Base-by-base conservation (phyloP, 2,113 vertebrate genomes). In the Poeciliopsis occidentalis region DNA sequence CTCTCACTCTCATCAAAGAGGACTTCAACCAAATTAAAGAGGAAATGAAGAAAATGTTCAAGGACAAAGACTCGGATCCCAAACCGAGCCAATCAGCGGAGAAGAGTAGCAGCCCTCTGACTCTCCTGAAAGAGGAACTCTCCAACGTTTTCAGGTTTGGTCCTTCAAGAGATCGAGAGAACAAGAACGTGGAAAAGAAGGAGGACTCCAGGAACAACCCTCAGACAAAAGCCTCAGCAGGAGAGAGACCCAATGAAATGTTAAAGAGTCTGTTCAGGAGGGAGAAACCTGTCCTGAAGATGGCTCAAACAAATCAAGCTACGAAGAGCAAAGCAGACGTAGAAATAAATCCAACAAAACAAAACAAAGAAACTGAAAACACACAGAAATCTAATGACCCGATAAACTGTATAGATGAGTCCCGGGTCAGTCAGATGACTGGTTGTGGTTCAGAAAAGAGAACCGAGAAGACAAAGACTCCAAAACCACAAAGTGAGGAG, bases 1-100 rank as follows among this genome's bases (percentile, higher is more conserved):
- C 86, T 0, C 75, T 84, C 57, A 72, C 37, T 62, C 65, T 91
- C 0, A 2, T 89, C 67, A 84, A 29, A 74, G 84, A 79, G 0
- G 82, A 73, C 39, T 71, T 89, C 2, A 84, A 15, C 26, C 82
- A 87, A 64, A 61, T 89, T 0, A 89, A 73, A 27, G 84, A 81
- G 1, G 82, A 73, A 1, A 22, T 90, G 12, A 17, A 74, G 1
- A 87, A 73, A 11, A 71, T 77, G 4, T 85, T 91, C 12, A 87
- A 66, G 75, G 76, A 87, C 29, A 81, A 73, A 57, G 73, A 89
- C 12, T 8, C 29, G 0, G 79, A 83, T 12, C 27, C 67, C 1
- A 84, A 69, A 63, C 41, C 27, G 3, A 69, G 29, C 4, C 75
- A 41, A 29, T 0, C 73, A 0, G 32, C 32, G 5, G 80, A 79